Conservation (phyloP, 2,888 invertebrate species). For the Ecliptopera silaceata region DNA sequence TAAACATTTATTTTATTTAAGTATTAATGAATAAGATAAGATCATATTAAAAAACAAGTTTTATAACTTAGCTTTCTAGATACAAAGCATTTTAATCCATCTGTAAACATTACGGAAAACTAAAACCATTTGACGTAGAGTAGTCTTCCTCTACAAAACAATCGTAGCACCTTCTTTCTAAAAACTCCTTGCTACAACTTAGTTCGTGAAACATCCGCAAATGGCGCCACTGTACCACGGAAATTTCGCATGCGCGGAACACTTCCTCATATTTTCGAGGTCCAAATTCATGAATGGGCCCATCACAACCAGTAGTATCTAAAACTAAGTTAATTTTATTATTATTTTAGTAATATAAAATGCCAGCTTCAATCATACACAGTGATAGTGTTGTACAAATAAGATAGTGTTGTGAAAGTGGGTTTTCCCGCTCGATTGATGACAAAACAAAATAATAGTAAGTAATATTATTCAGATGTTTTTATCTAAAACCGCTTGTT, state of each 20-base stretch:
- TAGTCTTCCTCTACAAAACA: not conserved
- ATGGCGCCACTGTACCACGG: constrained; percentile 42
- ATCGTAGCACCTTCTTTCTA: not conserved
- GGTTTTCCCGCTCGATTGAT: constrained; percentile 59
- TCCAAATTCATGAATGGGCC: constrained; percentile 77
- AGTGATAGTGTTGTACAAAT: constrained; percentile 66
- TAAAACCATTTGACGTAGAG: not conserved
- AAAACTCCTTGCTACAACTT: not conserved
- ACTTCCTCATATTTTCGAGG: constrained; percentile 60
- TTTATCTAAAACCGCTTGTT: constrained; percentile 39
- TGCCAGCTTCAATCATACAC: constrained; percentile 61
- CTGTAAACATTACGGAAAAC: not conserved
- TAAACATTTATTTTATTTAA: too few species aligned
- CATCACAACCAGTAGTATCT: constrained; percentile 59
- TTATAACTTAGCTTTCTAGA: too few species aligned
- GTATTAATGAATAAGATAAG: too few species aligned
- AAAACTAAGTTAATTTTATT: constrained; percentile 47
- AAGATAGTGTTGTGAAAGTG: constrained; percentile 72
- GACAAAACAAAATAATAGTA: constrained; percentile 67
- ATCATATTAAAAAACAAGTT: too few species aligned
- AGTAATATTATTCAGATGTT: constrained; percentile 55
- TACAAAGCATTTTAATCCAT: too few species aligned
- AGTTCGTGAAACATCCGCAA: constrained; percentile 37
- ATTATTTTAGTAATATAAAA: constrained; percentile 67
- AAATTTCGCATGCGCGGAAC: constrained; percentile 69